Conservation (phyloP, 2,888 invertebrate species). For the Galeruca laticollis region DNA sequence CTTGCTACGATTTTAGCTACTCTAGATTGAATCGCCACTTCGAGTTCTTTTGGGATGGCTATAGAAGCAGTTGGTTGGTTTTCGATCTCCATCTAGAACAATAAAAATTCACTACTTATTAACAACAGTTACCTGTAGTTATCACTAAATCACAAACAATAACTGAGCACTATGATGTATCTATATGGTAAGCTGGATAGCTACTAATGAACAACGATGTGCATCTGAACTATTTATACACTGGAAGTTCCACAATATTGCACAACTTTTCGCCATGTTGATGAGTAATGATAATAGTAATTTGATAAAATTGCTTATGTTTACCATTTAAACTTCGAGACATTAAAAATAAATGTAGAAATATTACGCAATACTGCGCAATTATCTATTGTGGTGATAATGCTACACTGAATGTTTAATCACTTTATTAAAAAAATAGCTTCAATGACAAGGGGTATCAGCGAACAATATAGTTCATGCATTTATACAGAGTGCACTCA, state of each 20-base stretch:
- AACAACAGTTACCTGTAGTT: background rate
- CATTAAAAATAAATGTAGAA: too few relatives aligned
- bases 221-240: background rate
- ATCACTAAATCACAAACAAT: background rate
- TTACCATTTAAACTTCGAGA: too few relatives aligned
- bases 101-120: background rate
- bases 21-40: background rate
- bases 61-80: background rate
- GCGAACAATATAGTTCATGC: too few relatives aligned
- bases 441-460: too few relatives aligned
- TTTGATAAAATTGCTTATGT: background rate
- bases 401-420: too few relatives aligned
- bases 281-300: background rate
- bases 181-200: background rate
- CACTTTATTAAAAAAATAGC: too few relatives aligned
- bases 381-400: too few relatives aligned
- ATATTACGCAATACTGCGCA: too few relatives aligned
- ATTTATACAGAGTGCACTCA: too few relatives aligned
- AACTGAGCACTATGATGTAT: background rate
- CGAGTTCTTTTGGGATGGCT: constrained; percentile 2
- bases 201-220: background rate
- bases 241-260: background rate
- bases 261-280: background rate
- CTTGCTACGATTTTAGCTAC: background rate
- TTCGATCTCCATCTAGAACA: background rate